Evolutionary conservation across 2,888 invertebrate species (phyloP), one percentile per base, ranked within the genome.

Genomic region (Caenorhabditis sp.): DNA sequence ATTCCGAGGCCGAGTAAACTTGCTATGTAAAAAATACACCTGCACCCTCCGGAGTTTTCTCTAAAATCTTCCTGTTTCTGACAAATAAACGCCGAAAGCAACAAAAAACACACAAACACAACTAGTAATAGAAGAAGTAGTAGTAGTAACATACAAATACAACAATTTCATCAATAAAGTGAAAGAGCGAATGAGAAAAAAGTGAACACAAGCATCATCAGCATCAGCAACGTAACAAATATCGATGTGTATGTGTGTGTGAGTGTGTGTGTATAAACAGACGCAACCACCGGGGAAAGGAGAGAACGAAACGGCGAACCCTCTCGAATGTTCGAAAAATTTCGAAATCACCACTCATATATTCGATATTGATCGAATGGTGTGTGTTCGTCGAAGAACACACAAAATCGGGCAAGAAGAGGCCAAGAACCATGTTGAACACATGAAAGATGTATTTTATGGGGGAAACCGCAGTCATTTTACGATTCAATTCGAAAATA

Each of bases 251-350:
- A 17, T n/a, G n/a, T n/a, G n/a, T n/a, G n/a, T n/a, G n/a, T n/a
- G n/a, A n/a, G n/a, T n/a, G n/a, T 36, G 36, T 10, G 36, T 36
- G 36, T 43, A 43, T 43, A 43, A 43, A 14, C 43, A 43, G 43
- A 43, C 43, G 43, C 43, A 17, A 43, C 7, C 43, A 43, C n/a
- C n/a, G n/a, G 43, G 17, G 43, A 43, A 14, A 43, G 14, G 17
- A 17, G 17, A 43, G 12, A 36, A 10, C 36, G 36, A 49, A 49
- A 49, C 12, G 57, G n/a, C 10, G 31, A 31, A 31, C 31, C 31
- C 26, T 65, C 54, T 56, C 54, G 66, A 67, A 67, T 49, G 60
- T 60, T 61, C 66, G 26, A 52, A 12, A 36, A 14, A 67, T 67
- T 67, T 61, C 67, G 67, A 67, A 67, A 67, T 57, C 43, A 17